Conservation (phyloP, 2,113 vertebrate species). For the Callaeas wilsoni region DNA sequence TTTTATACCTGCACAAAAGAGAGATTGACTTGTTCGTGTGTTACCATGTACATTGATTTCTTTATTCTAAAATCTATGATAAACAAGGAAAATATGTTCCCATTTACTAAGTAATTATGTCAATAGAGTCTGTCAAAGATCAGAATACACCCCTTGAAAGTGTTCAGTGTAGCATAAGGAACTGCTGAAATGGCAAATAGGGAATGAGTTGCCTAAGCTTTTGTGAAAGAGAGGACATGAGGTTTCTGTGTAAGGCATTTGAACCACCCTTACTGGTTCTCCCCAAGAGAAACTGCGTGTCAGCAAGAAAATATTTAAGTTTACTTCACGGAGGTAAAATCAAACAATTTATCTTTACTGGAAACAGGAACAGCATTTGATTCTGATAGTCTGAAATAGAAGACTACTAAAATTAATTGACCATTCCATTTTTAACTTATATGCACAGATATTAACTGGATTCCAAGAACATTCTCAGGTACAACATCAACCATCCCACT, state of each 20-base stretch:
- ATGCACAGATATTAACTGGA: background rate
- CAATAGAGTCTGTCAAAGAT: background rate
- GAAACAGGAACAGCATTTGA: background rate
- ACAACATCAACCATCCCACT: background rate
- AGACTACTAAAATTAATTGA: background rate
- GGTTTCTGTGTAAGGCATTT: background rate
- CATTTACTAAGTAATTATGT: background rate
- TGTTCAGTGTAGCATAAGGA: background rate
- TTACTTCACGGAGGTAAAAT: background rate
- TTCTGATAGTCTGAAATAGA: background rate
- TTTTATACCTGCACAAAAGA: slow-evolving; percentile 72
- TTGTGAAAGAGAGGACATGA: background rate
- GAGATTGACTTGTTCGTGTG: background rate
- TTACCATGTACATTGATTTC: background rate
- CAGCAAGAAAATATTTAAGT: background rate
- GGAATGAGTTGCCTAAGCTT: background rate
- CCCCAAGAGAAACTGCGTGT: background rate
- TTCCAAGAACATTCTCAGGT: background rate
- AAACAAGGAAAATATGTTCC: background rate
- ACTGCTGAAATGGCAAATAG: background rate
- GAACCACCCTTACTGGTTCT: background rate
- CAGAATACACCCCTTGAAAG: background rate
- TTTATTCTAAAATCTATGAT: background rate
- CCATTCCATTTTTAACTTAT: background rate
- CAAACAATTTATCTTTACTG: background rate